Evolutionary conservation across 2,797 vertebrate species (phyloP).

Genomic region (Semotilus atromaculatus): DNA sequence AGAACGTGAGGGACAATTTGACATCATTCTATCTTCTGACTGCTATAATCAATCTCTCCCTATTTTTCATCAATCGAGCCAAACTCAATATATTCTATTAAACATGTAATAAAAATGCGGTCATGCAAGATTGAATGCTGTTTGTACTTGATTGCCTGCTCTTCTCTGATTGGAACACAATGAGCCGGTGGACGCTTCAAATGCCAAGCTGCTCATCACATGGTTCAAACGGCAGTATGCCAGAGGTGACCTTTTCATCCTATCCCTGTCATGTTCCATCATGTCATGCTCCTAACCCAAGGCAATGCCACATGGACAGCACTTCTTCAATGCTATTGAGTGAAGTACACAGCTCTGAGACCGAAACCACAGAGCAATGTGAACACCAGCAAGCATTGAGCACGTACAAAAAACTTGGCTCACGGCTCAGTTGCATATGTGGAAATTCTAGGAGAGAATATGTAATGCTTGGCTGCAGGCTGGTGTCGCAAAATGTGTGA

Average conservation of each 20-base stretch:
- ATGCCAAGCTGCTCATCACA: conserved; percentile 72
- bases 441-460: conserved; percentile 6
- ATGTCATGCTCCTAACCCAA: conserved; percentile 42
- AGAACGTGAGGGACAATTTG: background rate
- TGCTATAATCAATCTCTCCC: background rate
- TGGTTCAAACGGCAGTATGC: conserved; percentile 62
- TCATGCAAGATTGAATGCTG: conserved; percentile 25
- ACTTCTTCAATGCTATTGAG: conserved; percentile 3
- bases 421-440: background rate
- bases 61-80: background rate
- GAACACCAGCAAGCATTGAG: background rate
- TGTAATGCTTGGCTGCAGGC: background rate
- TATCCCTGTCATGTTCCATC: conserved; percentile 69
- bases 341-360: background rate
- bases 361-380: background rate
- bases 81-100: background rate
- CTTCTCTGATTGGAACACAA: conserved; percentile 65
- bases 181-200: conserved; percentile 64
- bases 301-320: conserved; percentile 36
- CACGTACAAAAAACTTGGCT: background rate
- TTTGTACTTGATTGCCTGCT: conserved; percentile 42
- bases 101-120: background rate
- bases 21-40: background rate
- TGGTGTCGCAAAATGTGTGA: background rate
- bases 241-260: conserved; percentile 77